Conservation (phyloP, 2,113 vertebrate species). For the Paralichthys olivaceus region DNA sequence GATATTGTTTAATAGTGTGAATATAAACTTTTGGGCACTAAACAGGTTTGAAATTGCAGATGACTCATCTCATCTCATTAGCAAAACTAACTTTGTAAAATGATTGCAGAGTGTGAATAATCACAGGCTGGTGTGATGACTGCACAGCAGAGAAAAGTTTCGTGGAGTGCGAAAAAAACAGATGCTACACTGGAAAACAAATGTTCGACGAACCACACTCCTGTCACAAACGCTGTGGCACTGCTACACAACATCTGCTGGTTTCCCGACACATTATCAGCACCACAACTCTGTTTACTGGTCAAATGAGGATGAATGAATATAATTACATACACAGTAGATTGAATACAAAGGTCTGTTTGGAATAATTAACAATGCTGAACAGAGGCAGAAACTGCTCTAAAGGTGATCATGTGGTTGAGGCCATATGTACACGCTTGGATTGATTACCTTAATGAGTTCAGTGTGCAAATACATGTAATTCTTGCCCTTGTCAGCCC, state of each 20-base stretch:
- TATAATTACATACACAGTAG: slow-evolving; percentile 38
- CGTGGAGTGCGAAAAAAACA: slow-evolving; percentile 44
- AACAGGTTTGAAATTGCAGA: neutral
- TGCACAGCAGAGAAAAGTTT: slow-evolving; percentile 15
- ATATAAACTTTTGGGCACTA: neutral
- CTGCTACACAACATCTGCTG: slow-evolving; percentile 55
- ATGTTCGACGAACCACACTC: slow-evolving; percentile 43
- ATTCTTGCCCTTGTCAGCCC: neutral
- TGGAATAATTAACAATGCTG: slow-evolving; percentile 30
- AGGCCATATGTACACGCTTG: slow-evolving; percentile 14
- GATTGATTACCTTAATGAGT: slow-evolving; percentile 13
- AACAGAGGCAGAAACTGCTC: slow-evolving; percentile 16
- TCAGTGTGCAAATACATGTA: neutral
- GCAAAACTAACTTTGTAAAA: slow-evolving; percentile 21
- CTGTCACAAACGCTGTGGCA: slow-evolving; percentile 27
- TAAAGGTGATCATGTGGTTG: neutral
- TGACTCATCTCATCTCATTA: neutral
- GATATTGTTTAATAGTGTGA: neutral
- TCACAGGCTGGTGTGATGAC: neutral
- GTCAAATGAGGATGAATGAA: slow-evolving; percentile 52
- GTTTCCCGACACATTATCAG: slow-evolving; percentile 47
- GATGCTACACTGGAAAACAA: slow-evolving; percentile 56
- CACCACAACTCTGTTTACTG: slow-evolving; percentile 41
- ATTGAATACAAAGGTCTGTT: slow-evolving; percentile 30
- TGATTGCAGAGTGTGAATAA: slow-evolving; percentile 3